Conservation (phyloP, 2,888 invertebrate species). For the Erynnis tages region DNA sequence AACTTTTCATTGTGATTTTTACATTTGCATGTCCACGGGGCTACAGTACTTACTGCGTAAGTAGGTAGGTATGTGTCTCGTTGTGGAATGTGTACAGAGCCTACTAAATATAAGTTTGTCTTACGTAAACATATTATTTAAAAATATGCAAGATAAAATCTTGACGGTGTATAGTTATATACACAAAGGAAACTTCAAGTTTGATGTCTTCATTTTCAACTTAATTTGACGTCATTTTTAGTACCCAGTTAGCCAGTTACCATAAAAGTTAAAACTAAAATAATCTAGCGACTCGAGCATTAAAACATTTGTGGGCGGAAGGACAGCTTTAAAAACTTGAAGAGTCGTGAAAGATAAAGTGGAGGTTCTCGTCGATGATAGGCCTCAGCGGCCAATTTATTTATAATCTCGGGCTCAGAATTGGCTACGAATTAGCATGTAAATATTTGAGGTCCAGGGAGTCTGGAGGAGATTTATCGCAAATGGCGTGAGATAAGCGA, state of each 20-base stretch:
- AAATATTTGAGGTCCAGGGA: slow-evolving; percentile 80
- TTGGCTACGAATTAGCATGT: slow-evolving; percentile 80
- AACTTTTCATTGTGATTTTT: neutral
- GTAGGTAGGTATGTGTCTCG: no score
- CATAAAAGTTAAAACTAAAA: slow-evolving; percentile 53
- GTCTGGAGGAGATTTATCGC: slow-evolving; percentile 76
- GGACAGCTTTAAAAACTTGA: slow-evolving; percentile 68
- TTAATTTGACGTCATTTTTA: neutral
- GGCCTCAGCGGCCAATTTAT: slow-evolving; percentile 69
- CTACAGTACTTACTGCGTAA: no score
- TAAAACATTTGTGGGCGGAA: slow-evolving; percentile 57
- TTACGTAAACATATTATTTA: no score
- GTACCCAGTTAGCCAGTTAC: slow-evolving; percentile 48
- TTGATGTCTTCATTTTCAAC: no score
- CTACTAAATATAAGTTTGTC: no score
- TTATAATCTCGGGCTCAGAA: slow-evolving; percentile 79
- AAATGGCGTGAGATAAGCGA: slow-evolving; percentile 73
- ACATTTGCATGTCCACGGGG: neutral
- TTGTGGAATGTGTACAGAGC: no score
- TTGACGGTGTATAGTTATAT: no score
- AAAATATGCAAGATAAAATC: no score
- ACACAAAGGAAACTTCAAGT: no score
- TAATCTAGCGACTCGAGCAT: slow-evolving; percentile 41
- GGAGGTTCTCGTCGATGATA: slow-evolving; percentile 59
- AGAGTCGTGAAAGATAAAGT: slow-evolving; percentile 75